Evolutionary conservation across 2,797 vertebrate genomes (phyloP), one percentile per base, ranked within the genome.

Genomic region (Falco columbarius): DNA sequence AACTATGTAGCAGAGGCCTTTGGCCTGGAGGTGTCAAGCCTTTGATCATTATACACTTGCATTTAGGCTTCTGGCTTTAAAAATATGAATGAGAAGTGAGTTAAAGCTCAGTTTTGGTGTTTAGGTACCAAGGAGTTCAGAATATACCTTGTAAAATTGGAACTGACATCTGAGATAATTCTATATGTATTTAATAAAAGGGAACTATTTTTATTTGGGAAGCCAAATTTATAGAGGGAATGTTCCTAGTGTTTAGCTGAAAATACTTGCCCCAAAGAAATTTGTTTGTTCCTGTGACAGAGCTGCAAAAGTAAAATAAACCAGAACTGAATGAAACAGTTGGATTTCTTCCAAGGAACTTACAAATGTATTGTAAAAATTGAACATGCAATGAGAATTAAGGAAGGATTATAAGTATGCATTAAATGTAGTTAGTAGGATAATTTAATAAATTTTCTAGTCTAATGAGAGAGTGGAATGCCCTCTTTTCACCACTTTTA

Each of bases 371-470:
- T 49, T 81, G 18, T 29, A 51, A 88, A 91, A 93, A 80, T 8
- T 42, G 29, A 81, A 93, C 67, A 95, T 42, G 26, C 36, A 73
- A 46, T 2, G 1, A 80, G 74, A 95, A 82, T 92, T 94, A 88
- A 77, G 30, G 46, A 72, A 79, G 52, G 23, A 71, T 89, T 94
- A 61, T 70, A 66, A 65, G 36, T 42, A 51, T 0, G 1, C 67
- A 74, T 77, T 77, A 73, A 82, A 65, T 89, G 82, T 32, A 74
- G 12, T 70, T 93, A 95, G 32, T 19, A 46, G 49, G 44, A 54
- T 85, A 86, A 93, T 92, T 73, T 61, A 80, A 93, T 93, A 71
- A 17, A 61, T 68, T 93, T 93, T 74, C 27, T 71, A 68, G 26
- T 44, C 29, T 90, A 92, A 89, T 71, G 56, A 85, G 80, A 86